These are phyloP conservation scores for Cynopterus sphinx DNA, from an alignment of 2,797 vertebrate genomes.

Conservation along the genomic window DNA sequence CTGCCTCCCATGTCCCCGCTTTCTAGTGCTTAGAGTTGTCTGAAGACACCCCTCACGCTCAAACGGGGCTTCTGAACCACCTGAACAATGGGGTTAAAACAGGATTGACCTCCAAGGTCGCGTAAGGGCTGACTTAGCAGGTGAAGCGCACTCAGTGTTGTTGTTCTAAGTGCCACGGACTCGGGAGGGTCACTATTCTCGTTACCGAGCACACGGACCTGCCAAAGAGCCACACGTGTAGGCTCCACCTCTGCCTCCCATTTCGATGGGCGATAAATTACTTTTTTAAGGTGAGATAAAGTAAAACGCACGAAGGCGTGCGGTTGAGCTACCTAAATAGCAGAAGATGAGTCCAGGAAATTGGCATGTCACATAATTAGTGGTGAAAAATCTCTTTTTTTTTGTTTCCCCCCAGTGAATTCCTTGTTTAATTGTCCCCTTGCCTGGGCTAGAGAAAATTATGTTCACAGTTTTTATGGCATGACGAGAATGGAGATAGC, in stretches of 20 bases:
- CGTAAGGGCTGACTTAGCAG: neutral
- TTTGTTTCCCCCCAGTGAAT: neutral
- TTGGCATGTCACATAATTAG: constrained; percentile 60
- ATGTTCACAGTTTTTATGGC: constrained; percentile 59
- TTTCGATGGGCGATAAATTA: neutral
- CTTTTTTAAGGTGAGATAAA: neutral
- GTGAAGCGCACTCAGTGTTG: neutral
- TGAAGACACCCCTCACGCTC: neutral
- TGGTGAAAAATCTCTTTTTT: constrained; percentile 25
- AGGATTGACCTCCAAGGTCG: neutral
- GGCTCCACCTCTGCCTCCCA: neutral
- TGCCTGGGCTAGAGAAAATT: constrained; percentile 31
- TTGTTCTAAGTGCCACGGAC: neutral
- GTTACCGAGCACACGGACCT: neutral
- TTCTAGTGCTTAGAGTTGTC: neutral
- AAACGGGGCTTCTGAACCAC: neutral
- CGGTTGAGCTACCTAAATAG: neutral
- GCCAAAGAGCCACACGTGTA: neutral
- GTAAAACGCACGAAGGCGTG: neutral
- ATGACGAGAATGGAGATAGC: constrained; percentile 72
- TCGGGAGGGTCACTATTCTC: neutral
- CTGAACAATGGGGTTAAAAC: neutral
- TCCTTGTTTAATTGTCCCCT: neutral
- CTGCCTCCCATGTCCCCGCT: neutral
- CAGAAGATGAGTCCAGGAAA: constrained; percentile 44